A percentile compares a stretch with the other conserved stretches of the same genome.
Conservation (phyloP, 2,797 vertebrate genomes). For the Pachyuromys duprasi region DNA sequence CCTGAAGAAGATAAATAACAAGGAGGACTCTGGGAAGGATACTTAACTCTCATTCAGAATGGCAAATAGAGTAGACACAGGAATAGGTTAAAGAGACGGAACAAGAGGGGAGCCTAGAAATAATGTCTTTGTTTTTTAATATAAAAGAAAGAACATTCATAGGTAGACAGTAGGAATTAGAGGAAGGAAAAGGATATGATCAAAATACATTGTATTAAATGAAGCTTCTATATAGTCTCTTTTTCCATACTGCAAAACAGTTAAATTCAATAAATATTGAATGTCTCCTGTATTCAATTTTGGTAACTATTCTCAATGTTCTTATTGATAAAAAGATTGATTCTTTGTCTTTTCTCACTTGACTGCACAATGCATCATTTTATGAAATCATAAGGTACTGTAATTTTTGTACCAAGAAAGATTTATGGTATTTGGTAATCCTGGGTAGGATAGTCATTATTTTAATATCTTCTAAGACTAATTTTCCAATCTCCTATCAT, state of each 20-base stretch:
- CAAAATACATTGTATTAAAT: not conserved
- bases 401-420: not conserved
- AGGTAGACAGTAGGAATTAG: not conserved
- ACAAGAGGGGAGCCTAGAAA: no score
- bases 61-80: no score
- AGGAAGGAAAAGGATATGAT: not conserved
- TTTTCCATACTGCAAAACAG: not conserved
- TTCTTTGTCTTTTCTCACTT: not conserved
- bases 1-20: no score
- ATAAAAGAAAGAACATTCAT: not conserved
- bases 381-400: constrained; percentile 42
- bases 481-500: constrained; percentile 14
- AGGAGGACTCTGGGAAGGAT: no score
- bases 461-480: constrained; percentile 67
- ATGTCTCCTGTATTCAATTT: not conserved
- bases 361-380: constrained; percentile 13
- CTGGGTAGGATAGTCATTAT: not conserved
- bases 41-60: no score
- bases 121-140: no score
- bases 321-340: not conserved
- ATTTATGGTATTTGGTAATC: not conserved
- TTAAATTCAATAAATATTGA: constrained; percentile 23
- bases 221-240: not conserved
- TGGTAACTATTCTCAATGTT: not conserved
- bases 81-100: no score